Evolutionary conservation across 2,888 invertebrate species (phyloP).

Genomic region (Horisme vitalbata): DNA sequence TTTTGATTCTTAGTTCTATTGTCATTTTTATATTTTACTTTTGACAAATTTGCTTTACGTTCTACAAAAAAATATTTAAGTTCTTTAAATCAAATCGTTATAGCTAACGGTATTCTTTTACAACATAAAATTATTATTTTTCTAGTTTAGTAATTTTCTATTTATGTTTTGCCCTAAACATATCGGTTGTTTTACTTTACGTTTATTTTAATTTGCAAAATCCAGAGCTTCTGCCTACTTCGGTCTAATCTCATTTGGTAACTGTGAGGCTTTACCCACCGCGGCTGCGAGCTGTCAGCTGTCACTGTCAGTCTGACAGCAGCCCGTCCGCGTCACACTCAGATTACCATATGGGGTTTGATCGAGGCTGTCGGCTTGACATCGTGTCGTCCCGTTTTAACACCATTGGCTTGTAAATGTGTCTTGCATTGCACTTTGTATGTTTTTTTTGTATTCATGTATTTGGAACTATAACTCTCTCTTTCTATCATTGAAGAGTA

Average conservation of each 20-base stretch:
- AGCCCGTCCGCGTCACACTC: slow-evolving; percentile 77
- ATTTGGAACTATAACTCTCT: slow-evolving; percentile 22
- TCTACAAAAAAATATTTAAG: too few species aligned
- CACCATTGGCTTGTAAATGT: slow-evolving; percentile 51
- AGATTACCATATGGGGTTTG: slow-evolving; percentile 94
- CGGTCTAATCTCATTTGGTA: slow-evolving; percentile 99
- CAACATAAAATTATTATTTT: not conserved
- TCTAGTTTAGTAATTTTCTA: too few species aligned
- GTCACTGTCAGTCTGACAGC: slow-evolving; percentile 36
- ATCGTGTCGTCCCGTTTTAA: slow-evolving; percentile 77
- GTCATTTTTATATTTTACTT: not conserved
- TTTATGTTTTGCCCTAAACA: too few species aligned
- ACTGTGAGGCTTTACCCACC: slow-evolving; percentile 90
- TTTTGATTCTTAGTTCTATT: slow-evolving; percentile 12
- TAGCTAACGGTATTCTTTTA: too few species aligned
- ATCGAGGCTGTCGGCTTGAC: slow-evolving; percentile 79
- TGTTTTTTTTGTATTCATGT: slow-evolving; percentile 34
- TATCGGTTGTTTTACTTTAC: too few species aligned
- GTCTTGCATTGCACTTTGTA: slow-evolving; percentile 62
- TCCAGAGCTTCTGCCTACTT: slow-evolving; percentile 76
- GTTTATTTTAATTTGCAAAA: slow-evolving; percentile 24
- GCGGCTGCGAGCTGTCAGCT: slow-evolving; percentile 48
- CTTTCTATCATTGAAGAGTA: too few species aligned
- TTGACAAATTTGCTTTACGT: too few species aligned
- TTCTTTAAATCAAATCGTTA: too few species aligned